Conservation (phyloP, 2,888 invertebrate species). For the Caenorhabditis japonica region DNA sequence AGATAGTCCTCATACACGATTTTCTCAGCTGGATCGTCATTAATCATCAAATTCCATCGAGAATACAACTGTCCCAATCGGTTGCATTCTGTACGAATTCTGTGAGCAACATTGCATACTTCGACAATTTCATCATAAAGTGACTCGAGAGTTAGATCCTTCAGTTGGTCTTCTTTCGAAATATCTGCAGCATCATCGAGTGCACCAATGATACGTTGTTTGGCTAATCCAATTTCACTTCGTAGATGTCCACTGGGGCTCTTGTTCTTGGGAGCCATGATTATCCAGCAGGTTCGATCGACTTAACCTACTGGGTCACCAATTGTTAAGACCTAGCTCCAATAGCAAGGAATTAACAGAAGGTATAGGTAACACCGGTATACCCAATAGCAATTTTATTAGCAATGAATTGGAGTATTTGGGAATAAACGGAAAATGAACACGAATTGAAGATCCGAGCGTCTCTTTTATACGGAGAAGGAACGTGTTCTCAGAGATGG, state of each 20-base stretch:
- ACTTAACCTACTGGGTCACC: no score
- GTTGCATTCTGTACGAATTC: not conserved
- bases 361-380: no score
- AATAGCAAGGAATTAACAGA: no score
- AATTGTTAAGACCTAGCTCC: no score
- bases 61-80: not conserved
- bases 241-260: not conserved
- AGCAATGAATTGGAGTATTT: no score
- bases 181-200: not conserved
- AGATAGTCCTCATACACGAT: not conserved
- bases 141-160: not conserved
- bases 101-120: not conserved
- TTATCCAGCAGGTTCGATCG: no score
- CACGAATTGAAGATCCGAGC: no score
- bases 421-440: no score
- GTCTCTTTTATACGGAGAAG: no score
- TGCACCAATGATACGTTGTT: not conserved
- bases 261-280: no score
- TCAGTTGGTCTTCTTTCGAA: not conserved
- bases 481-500: no score
- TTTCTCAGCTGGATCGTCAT: not conserved
- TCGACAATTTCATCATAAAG: not conserved
- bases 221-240: not conserved
- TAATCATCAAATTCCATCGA: not conserved
- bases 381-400: no score